Base-by-base conservation (phyloP, 1,140 invertebrate species). In the Theocolax elegans region DNA sequence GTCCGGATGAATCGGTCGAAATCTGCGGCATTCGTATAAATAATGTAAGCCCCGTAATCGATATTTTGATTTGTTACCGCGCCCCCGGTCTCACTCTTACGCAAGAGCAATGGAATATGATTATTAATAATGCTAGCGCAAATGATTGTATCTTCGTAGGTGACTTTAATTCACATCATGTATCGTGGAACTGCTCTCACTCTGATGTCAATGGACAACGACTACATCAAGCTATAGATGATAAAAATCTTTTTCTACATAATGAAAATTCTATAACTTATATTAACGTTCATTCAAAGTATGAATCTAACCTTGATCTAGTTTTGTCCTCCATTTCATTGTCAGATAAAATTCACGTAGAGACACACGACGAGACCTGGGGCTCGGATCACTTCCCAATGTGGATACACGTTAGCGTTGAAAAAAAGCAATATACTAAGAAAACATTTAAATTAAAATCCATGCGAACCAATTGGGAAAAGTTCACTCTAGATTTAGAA, bases 131-230 rank as follows among this genome's bases (percentile, higher is more conserved):
- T 12, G 2, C 19, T n/a, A 21, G 2, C 38, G 3, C 8, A 12
- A 48, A 40, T 40, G 54, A 66, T 13, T 54, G 49, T 19, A 25
- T 13, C n/a, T n/a, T 15, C 2, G 54, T 13, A n/a, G 35, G 42
- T n/a, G n/a, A n/a, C n/a, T n/a, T n/a, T n/a, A n/a, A n/a, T n/a
- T n/a, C n/a, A n/a, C n/a, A n/a, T n/a, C n/a, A n/a, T n/a, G n/a
- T n/a, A n/a, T n/a, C n/a, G n/a, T n/a, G n/a, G n/a, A n/a, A n/a
- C n/a, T n/a, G n/a, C n/a, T n/a, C n/a, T n/a, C n/a, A n/a, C n/a
- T n/a, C n/a, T n/a, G n/a, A n/a, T 25, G 4, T 15, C 3, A 51
- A 66, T 27, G 63, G 63, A 7, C 3, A 60, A 60, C 23, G 44
- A 3, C 27, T 53, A 53, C 35, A 3, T 49, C 19, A 49, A 21